Base-by-base conservation (phyloP, 2,113 vertebrate genomes). In the Syngnathus scovelli region DNA sequence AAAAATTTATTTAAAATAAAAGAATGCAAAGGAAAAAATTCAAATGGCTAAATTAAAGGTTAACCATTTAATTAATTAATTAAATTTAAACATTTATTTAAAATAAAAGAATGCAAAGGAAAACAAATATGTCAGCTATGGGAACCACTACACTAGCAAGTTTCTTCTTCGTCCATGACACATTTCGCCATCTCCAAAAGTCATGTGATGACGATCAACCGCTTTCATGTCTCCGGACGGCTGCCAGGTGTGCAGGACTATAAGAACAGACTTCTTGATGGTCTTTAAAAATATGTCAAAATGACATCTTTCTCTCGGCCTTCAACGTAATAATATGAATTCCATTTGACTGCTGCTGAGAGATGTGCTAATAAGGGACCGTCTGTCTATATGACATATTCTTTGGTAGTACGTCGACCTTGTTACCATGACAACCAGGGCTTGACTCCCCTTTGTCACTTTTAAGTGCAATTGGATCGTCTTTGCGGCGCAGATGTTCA, bases 201-300 rank as follows among this genome's bases (percentile, higher is more conserved):
- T 76, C 64, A 71, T 67, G 58, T 79, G 69, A 66, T 76, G 80
- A 79, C 11, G 21, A 83, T 82, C 68, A 79, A 65, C 77, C 23
- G 70, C 73, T 76, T 78, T 81, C 43, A 69, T 68, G 67, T 74
- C 48, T 59, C 19, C 51, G 70, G 65, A 69, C 78, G 66, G 71
- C 81, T 82, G 66, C 77, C 79, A 87, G 81, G 80, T 87, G 85
- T 79, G 60, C 84, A 78, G 58, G 63, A 65, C 55, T 23, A 64
- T 68, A 11, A 54, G 21, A 54, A 52, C 19, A 10, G 51, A 21
- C 19, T 54, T 21, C 23, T 10, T 23, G 8, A 54, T 48, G 4
- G 49, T 52, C 33, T 21, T 33, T 65, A 9, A n/a, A 38, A 55
- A 51, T 68, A 49, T 38, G 67, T 69, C 70, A 61, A 72, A 69